These are phyloP conservation scores for Hesperophylax magnus DNA, from an alignment of 1,140 invertebrate species.

Conservation along the genomic window DNA sequence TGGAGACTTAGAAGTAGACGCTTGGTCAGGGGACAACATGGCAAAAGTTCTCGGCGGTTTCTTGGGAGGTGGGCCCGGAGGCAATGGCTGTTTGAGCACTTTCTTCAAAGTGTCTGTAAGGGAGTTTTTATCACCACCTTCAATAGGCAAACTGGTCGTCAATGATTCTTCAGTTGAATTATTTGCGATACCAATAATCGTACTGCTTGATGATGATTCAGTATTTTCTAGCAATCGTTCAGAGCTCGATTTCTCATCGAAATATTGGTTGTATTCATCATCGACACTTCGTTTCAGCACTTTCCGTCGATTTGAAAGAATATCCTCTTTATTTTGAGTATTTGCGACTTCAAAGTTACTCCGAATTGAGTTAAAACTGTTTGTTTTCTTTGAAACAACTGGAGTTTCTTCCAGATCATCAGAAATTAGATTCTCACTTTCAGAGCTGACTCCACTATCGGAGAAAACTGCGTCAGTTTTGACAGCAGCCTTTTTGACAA, in stretches of 20 bases:
- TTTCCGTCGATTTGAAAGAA: conserved; percentile 19
- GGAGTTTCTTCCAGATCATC: conserved; percentile 55
- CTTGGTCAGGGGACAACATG: conserved; percentile 59
- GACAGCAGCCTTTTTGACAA: conserved; percentile 59
- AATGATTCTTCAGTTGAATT: neutral
- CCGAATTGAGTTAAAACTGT: conserved; percentile 45
- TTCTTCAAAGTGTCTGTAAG: conserved; percentile 74
- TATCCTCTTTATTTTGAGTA: conserved; percentile 30
- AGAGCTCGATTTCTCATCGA: conserved; percentile 5
- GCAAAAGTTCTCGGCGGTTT: conserved; percentile 80
- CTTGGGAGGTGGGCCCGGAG: conserved; percentile 77
- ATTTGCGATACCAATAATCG: neutral
- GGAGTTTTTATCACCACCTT: conserved; percentile 18
- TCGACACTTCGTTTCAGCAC: conserved; percentile 26
- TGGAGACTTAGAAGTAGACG: conserved; percentile 29
- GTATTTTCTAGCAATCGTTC: neutral
- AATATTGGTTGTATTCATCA: conserved; percentile 17
- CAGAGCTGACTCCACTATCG: conserved; percentile 68
- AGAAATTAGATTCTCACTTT: conserved; percentile 64
- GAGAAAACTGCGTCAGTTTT: conserved; percentile 64
- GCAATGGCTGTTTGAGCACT: conserved; percentile 75
- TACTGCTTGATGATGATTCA: neutral
- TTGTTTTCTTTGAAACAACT: conserved; percentile 50
- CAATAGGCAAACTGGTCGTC: neutral
- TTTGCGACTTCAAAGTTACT: conserved; percentile 44